phyloP scores from a whole-genome alignment of 2,888 invertebrate genomes.

The Cerceris ruficornis region DNA sequence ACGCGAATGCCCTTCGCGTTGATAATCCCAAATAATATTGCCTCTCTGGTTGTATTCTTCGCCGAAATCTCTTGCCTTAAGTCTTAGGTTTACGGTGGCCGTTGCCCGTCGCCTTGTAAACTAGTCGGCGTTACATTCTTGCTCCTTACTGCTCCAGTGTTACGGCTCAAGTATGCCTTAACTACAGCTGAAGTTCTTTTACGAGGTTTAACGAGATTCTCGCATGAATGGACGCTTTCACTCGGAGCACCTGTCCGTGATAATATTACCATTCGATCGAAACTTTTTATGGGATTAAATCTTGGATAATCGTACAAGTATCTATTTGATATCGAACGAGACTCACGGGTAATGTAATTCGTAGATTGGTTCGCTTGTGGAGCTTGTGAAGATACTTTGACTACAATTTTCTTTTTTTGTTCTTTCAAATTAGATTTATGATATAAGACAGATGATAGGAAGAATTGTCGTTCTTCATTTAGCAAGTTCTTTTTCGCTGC shows the following conservation, averaged over 20 bases:
- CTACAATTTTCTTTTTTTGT: too few relatives aligned
- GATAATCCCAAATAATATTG: constrained; percentile 46
- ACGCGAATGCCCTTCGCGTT: not conserved
- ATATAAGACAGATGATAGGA: too few relatives aligned
- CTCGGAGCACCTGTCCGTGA: constrained; percentile 1
- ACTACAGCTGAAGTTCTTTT: constrained; percentile 42
- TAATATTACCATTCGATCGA: constrained; percentile 22
- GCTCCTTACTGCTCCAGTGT: constrained; percentile 29
- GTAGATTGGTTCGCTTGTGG: too few relatives aligned
- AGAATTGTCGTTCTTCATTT: too few relatives aligned
- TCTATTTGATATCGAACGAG: constrained; percentile 8
- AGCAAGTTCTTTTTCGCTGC: too few relatives aligned
- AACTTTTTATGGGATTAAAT: constrained; percentile 33
- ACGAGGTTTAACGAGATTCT: constrained; percentile 54
- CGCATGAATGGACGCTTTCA: constrained; percentile 18
- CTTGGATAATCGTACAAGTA: not conserved
- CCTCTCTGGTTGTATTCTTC: constrained; percentile 35
- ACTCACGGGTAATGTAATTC: constrained; percentile 7
- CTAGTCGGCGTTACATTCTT: constrained; percentile 52
- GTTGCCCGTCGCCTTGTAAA: constrained; percentile 53
- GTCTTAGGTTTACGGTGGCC: constrained; percentile 55
- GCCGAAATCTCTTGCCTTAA: constrained; percentile 51
- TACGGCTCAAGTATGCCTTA: constrained; percentile 33
- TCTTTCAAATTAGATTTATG: too few relatives aligned
- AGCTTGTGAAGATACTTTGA: too few relatives aligned